phyloP scores from a whole-genome alignment of 2,797 vertebrate genomes.

The Schizopygopsis malacanthus region DNA sequence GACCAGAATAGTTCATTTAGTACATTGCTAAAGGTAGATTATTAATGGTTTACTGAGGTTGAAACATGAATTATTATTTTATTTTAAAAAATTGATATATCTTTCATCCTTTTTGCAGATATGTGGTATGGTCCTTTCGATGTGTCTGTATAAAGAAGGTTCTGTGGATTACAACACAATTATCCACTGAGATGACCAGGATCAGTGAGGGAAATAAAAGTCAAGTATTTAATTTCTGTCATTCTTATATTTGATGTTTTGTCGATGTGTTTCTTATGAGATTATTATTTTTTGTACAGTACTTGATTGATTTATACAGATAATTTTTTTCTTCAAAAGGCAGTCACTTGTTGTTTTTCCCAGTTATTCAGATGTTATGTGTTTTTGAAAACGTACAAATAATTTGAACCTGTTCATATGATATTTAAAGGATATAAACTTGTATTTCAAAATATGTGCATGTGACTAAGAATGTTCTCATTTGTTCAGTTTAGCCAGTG shows the following conservation, averaged over 20 bases:
- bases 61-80: background rate
- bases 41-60: background rate
- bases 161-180: slow-evolving; percentile 48
- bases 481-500: slow-evolving; percentile 21
- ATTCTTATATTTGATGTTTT: background rate
- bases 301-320: slow-evolving; percentile 4
- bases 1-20: background rate
- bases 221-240: background rate
- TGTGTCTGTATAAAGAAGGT: slow-evolving; percentile 65
- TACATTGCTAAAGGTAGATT: background rate
- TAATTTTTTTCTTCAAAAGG: background rate
- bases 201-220: background rate
- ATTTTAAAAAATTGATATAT: background rate
- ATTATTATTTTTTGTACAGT: slow-evolving; percentile 2
- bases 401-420: background rate
- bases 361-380: background rate
- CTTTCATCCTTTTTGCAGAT: slow-evolving; percentile 53
- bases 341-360: background rate
- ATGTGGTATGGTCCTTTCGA: slow-evolving; percentile 71
- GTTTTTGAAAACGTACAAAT: background rate
- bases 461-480: slow-evolving; percentile 9
- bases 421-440: background rate
- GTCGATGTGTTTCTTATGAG: background rate
- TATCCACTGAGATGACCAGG: slow-evolving; percentile 10
- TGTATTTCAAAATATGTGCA: background rate